Base-by-base conservation (phyloP, 1,140 invertebrate species). In the Papilio aristodemus region DNA sequence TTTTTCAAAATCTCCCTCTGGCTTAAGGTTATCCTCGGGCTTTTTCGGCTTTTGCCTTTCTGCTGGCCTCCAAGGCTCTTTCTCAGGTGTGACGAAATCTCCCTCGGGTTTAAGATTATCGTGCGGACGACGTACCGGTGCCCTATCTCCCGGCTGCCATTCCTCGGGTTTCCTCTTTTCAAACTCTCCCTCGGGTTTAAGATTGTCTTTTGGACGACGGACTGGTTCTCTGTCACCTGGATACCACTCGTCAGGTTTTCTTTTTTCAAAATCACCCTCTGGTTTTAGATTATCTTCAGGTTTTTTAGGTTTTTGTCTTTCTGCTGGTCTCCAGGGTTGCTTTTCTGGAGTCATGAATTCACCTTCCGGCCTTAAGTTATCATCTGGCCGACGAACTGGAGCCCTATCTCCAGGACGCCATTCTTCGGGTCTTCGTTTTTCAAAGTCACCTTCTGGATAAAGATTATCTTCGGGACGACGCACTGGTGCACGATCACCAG, bases 1-100 rank as follows among this genome's bases (percentile, higher is more conserved):
- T 72, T 79, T 69, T 71, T 93, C 93, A 77, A 94, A 96, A 80
- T 95, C 93, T 19, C 95, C 95, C 80, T 95, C 95, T 25, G 94
- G 92, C 54, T 77, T 86, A 0, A 94, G 74, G 76, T 94, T 93
- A 78, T 93, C 93, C 71, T 83, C 69, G 4, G 91, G 92, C 72
- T 84, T 91, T 25, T 92, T 91, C 3, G 93, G 86, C n/a, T 93
- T 92, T 13, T 89, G 92, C 27, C 94, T 82, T 71, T 95, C 93
- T 1, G 92, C 93, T 86, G 89, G 39, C 85, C 85, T 70, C 89
- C 91, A 85, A 83, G 93, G 76, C 92, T 93, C 76, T 92, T 93
- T 63, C 79, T 90, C 38, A 83, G 91, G 67, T 75, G 81, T 75
- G 74, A 81, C 87, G 78, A 92, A 91, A 27, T 92, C 90, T 13